Base-by-base conservation (phyloP, 2,113 vertebrate genomes). In the Reinhardtius hippoglossoides region DNA sequence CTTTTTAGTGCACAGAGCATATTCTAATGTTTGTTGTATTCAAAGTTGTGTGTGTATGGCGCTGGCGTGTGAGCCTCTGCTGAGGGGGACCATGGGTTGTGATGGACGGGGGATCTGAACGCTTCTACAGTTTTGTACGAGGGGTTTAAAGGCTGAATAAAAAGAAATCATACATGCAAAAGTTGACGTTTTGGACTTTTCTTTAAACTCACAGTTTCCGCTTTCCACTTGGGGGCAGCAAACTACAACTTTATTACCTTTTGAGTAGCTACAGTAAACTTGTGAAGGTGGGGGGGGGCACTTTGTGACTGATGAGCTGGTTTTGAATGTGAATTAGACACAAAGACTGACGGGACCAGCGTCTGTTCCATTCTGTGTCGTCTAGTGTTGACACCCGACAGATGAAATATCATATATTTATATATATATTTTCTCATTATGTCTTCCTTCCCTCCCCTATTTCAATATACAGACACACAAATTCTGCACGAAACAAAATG, bases 71-170 rank as follows among this genome's bases (percentile, higher is more conserved):
- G 76, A 48, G 54, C n/a, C 21, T 73, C 57, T 58, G 40, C 9
- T 46, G 54, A 44, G 10, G 40, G 2, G 5, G 18, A 61, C 23
- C 70, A 35, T 57, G 37, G 42, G 42, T 52, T 60, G 23, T 81
- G 80, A 68, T 67, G 46, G 46, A 71, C 46, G 82, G 42, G n/a
- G 57, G 58, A 63, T 40, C 18, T 81, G 42, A 58, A 58, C 56
- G 59, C 20, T n/a, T 79, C 13, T 26, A 54, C 21, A 46, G 24
- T 60, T 42, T 71, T 79, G 50, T 84, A 18, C 52, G 73, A 82
- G 35, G 54, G 48, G 31, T 81, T 54, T 62, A 35, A 50, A 75
- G 67, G 75, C 24, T 84, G 24, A 92, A 93, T 93, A 87, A 93
- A 31, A 93, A 78, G 2, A 75, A 76, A 59, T 65, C 57, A 60